Conservation (phyloP, 1,140 invertebrate genomes). For the Zaprionus lachaisei region DNA sequence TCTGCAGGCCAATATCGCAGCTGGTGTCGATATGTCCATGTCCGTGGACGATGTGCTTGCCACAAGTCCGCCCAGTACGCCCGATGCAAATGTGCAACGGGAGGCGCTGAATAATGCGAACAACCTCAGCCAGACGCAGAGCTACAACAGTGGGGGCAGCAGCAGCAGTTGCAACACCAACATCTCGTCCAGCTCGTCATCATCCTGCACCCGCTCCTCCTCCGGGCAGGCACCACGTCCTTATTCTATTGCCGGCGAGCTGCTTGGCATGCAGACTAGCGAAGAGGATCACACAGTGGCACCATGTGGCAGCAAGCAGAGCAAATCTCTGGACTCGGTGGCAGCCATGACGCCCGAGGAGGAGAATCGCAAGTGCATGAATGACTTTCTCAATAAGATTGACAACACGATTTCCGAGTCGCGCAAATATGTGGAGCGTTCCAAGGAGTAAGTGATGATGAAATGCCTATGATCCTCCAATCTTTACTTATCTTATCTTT, state of each 20-base stretch:
- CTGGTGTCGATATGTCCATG: conserved; percentile 34
- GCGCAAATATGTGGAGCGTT: conserved; percentile 93
- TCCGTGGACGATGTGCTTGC: conserved; percentile 52
- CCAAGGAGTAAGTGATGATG: conserved; percentile 89
- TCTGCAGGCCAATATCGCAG: conserved; percentile 79
- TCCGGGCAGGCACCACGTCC: conserved; percentile 61
- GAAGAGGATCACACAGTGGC: conserved; percentile 70
- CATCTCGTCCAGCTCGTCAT: conserved; percentile 57
- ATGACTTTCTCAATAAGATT: conserved; percentile 94
- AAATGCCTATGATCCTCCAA: not conserved
- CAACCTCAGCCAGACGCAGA: conserved; percentile 63
- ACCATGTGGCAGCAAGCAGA: conserved; percentile 72
- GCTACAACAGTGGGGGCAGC: conserved; percentile 75
- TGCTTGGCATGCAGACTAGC: conserved; percentile 57
- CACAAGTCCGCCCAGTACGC: conserved; percentile 58
- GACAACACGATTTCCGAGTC: conserved; percentile 94
- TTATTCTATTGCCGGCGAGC: conserved; percentile 85
- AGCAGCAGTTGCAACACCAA: conserved; percentile 63
- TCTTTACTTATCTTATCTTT: conserved; percentile 14
- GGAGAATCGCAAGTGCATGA: conserved; percentile 88
- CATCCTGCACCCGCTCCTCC: conserved; percentile 48
- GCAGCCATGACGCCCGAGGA: conserved; percentile 87
- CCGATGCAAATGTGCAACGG: conserved; percentile 66
- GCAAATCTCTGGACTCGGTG: conserved; percentile 84
- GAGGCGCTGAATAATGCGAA: conserved; percentile 69